Evolutionary conservation across 2,113 vertebrate genomes (phyloP), one percentile per base, ranked within the genome.

Genomic region (Larimichthys polyactis): DNA sequence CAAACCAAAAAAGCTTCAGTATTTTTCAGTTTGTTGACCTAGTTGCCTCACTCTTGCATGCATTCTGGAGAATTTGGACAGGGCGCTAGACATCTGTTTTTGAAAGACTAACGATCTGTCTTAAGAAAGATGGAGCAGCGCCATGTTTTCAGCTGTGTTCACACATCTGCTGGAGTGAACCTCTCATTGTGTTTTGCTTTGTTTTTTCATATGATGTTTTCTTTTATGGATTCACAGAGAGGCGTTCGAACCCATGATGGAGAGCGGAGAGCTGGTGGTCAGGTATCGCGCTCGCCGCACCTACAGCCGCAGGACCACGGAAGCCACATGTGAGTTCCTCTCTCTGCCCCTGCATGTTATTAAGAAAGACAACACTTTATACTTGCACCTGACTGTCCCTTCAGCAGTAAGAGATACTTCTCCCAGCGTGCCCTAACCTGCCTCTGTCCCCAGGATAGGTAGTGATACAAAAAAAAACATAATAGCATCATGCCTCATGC

Each of bases 201-300:
- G 46, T 49, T 68, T 29, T 49, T 68, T 29, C 70, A 4, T 4
- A 0, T 54, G 32, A 8, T 22, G 22, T 57, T 11, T 75, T 60
- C 79, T 27, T 27, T 27, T 3, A 16, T 77, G 52, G n/a, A 0
- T 52, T 57, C 19, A 44, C 84, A 97, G 97, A 14, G 97, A 97
- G 85, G 97, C 96, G 0, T 97, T 98, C 32, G 95, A 97, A 62
- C 97, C 97, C 69, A 97, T 96, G 69, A 94, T 97, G 94, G 97
- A 98, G 72, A 96, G 96, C 19, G 97, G 97, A 0, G 96, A 98
- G 79, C 93, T 97, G 84, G 97, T 97, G 40, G 97, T 97, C n/a
- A 93, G 96, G 32, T 98, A 98, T 81, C 95, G 95, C 0, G 97
- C 96, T 17, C 96, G 96, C 20, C 96, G 96, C 78, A 96, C 97